Evolutionary conservation across 2,113 vertebrate genomes (phyloP).

Genomic region (Scortum barcoo): DNA sequence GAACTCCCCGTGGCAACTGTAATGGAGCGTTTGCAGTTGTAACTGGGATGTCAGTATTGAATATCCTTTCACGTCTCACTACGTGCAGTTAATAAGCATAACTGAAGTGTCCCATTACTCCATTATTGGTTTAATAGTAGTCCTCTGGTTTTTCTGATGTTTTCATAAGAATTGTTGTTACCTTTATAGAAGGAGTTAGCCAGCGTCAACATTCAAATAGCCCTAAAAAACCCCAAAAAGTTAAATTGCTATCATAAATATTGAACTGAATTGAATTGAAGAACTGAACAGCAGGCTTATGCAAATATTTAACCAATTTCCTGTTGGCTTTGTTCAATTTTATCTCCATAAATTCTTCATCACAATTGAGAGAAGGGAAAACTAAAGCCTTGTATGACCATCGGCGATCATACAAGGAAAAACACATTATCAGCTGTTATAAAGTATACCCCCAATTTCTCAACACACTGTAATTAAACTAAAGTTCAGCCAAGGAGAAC

Average conservation of each 20-base stretch:
- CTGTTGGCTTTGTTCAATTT: constrained; percentile 37
- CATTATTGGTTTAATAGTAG: constrained; percentile 25
- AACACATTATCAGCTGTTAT: constrained; percentile 24
- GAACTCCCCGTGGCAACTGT: constrained; percentile 63
- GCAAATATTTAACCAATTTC: constrained; percentile 25
- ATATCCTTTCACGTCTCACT: constrained; percentile 58
- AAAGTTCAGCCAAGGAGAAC: constrained; percentile 18
- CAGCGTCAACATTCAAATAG: background rate
- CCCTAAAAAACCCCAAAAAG: background rate
- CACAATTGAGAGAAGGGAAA: background rate
- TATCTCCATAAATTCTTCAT: constrained; percentile 19
- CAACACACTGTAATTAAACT: constrained; percentile 14
- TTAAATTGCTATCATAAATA: constrained; percentile 7
- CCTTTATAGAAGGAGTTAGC: background rate
- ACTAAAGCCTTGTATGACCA: constrained; percentile 2
- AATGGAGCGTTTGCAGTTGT: constrained; percentile 66
- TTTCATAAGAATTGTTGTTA: constrained; percentile 17
- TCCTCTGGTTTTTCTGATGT: constrained; percentile 29
- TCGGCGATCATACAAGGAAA: no score
- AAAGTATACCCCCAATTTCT: constrained; percentile 15
- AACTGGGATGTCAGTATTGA: constrained; percentile 61
- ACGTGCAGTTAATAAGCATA: constrained; percentile 53
- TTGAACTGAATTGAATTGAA: constrained; percentile 17
- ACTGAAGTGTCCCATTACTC: constrained; percentile 46
- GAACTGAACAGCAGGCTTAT: background rate